phyloP scores from a whole-genome alignment of 2,797 vertebrate species.

The Stomatorhinus walkeri region DNA sequence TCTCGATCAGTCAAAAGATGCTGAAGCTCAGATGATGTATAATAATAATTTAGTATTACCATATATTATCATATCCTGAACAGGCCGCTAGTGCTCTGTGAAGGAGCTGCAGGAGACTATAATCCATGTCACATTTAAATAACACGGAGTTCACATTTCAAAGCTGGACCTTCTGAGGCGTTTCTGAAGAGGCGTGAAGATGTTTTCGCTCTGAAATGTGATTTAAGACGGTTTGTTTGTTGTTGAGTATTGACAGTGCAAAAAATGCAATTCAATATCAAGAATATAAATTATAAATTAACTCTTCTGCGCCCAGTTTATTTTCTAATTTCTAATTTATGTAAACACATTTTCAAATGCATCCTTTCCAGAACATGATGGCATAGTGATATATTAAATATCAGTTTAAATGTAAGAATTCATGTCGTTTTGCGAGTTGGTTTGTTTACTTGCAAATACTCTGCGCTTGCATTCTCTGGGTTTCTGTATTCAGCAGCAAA shows the following conservation, averaged over 20 bases:
- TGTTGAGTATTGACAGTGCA: background rate
- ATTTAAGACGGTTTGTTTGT: background rate
- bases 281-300: background rate
- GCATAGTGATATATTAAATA: background rate
- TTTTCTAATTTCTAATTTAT: background rate
- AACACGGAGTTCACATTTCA: slow-evolving; percentile 26
- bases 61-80: slow-evolving; percentile 50
- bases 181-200: background rate
- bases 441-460: background rate
- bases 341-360: background rate
- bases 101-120: slow-evolving; percentile 53
- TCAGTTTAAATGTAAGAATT: background rate
- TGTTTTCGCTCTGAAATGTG: background rate
- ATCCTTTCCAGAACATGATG: background rate
- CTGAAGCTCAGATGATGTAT: slow-evolving; percentile 60
- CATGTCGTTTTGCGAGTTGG: background rate
- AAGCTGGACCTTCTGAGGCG: background rate
- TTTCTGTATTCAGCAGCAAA: background rate
- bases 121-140: slow-evolving; percentile 38
- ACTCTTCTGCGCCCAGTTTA: background rate
- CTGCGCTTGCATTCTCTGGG: background rate
- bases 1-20: slow-evolving; percentile 66
- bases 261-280: background rate
- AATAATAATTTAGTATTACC: slow-evolving; percentile 42
- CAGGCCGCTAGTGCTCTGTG: slow-evolving; percentile 54